These are phyloP conservation scores for Arctia plantaginis DNA, from an alignment of 2,888 invertebrate species.

Conservation along the genomic window DNA sequence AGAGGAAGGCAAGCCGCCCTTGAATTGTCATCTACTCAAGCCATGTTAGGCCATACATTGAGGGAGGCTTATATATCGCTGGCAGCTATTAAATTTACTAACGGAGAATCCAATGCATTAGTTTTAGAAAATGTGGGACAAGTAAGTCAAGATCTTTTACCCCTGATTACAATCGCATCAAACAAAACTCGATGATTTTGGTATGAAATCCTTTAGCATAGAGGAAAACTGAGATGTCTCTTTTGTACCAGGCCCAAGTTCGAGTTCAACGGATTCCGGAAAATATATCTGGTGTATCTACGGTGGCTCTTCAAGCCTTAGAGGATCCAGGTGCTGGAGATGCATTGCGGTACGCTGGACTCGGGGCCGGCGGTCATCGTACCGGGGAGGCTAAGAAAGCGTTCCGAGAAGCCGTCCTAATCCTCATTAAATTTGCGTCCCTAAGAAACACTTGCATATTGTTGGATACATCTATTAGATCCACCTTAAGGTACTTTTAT, in stretches of 20 bases:
- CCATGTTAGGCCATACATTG: slow-evolving; percentile 71
- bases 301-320: slow-evolving; percentile 70
- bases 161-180: neutral
- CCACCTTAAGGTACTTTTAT: slow-evolving; percentile 71
- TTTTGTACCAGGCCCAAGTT: slow-evolving; percentile 73
- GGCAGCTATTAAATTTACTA: slow-evolving; percentile 81
- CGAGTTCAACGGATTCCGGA: slow-evolving; percentile 74
- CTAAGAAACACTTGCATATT: slow-evolving; percentile 76
- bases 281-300: slow-evolving; percentile 79
- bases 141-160: slow-evolving; percentile 52
- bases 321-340: slow-evolving; percentile 73
- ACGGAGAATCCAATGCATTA: slow-evolving; percentile 81
- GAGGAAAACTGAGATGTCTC: neutral
- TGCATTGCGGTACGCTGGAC: slow-evolving; percentile 72
- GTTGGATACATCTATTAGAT: slow-evolving; percentile 72
- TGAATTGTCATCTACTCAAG: slow-evolving; percentile 73
- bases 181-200: neutral
- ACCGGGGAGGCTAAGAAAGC: slow-evolving; percentile 77
- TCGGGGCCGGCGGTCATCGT: slow-evolving; percentile 79
- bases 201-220: neutral
- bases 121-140: slow-evolving; percentile 80
- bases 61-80: slow-evolving; percentile 79
- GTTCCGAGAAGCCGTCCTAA: slow-evolving; percentile 73
- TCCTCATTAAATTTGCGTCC: slow-evolving; percentile 83
- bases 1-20: slow-evolving; percentile 72